Evolutionary conservation across 2,113 vertebrate genomes (phyloP), one percentile per base, ranked within the genome.

Genomic region (Prietella phreatophila): DNA sequence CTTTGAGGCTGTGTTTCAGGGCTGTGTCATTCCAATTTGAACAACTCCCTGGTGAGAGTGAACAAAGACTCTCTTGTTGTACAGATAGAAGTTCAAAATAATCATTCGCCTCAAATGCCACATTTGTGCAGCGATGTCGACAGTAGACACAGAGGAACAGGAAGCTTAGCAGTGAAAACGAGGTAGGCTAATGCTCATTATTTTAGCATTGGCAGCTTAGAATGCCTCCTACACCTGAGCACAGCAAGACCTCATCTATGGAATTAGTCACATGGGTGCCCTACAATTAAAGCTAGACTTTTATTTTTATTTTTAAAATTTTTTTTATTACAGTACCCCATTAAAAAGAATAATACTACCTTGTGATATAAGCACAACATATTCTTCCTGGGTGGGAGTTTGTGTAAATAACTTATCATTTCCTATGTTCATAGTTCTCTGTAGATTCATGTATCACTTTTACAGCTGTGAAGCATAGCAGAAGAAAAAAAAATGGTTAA

Each of bases 21-120:
- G 80, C 56, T 78, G 17, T 89, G 89, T 87, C 85, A 89, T 86
- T 80, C 86, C 85, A 71, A 42, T 85, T 80, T 89, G 50, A 71
- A 80, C 53, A 47, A 88, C 83, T 85, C 89, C 89, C 82, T 82
- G 33, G 90, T 83, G 47, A 85, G 85, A 50, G 81, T 60, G n/a
- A 89, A 90, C 86, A 85, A 89, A 87, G 22, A 84, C 63, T 80
- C 83, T 86, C 90, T 88, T 80, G 87, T 92, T 89, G 82, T 85
- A 87, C 88, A 88, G 76, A 91, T 87, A 89, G 87, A 88, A 80
- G 90, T 92, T 91, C 91, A 89, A 88, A 93, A 91, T 61, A 87
- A 86, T 89, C 85, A 90, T 85, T 91, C 55, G 47, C 91, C 91
- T 90, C 89, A 89, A 81, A 91, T 90, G 86, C 81, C 84, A 90